Conservation (phyloP, 2,113 vertebrate genomes). For the Coptodon bakossiorum region DNA sequence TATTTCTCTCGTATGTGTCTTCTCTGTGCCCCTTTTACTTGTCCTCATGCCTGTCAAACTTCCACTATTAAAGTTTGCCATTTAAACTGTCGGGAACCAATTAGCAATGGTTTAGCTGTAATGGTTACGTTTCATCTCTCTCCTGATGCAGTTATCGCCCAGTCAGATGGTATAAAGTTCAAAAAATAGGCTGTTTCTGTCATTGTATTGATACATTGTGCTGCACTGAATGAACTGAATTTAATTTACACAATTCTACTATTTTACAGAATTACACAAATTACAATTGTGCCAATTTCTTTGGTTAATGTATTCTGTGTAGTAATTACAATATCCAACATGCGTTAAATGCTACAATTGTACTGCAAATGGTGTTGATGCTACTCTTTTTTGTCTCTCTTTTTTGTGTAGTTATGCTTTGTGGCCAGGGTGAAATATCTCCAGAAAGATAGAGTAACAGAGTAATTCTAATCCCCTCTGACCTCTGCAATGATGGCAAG, state of each 20-base stretch:
- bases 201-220: neutral
- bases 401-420: neutral
- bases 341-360: neutral
- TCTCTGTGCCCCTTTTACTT: neutral
- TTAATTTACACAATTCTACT: neutral
- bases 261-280: neutral
- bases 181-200: conserved; percentile 18
- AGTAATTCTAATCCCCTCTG: conserved; percentile 26
- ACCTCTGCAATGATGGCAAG: neutral
- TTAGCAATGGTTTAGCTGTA: conserved; percentile 44
- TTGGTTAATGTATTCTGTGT: neutral
- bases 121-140: conserved; percentile 23
- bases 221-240: neutral
- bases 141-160: neutral
- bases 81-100: conserved; percentile 7
- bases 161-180: conserved; percentile 4
- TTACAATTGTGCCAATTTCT: neutral
- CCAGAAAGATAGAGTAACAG: neutral
- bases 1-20: neutral
- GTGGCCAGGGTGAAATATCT: neutral
- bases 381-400: neutral
- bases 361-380: neutral
- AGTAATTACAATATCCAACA: neutral
- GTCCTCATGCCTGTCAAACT: neutral
- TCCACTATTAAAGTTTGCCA: conserved; percentile 1